phyloP scores from a whole-genome alignment of 2,113 vertebrate genomes.

The Caloenas nicobarica region DNA sequence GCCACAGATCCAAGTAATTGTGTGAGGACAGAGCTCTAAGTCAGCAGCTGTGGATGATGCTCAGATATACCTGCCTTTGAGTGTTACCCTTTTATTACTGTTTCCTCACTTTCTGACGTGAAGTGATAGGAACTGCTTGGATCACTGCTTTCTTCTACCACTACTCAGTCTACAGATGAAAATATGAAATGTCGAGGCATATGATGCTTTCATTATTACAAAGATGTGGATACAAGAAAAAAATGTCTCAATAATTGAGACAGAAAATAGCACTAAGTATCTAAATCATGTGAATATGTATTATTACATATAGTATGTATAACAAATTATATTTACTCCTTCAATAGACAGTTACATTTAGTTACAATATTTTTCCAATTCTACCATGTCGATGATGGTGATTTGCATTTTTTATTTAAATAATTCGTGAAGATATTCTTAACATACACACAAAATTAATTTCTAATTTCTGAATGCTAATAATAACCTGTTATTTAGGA shows the following conservation, averaged over 20 bases:
- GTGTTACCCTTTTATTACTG: background rate
- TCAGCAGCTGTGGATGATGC: background rate
- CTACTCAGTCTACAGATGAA: background rate
- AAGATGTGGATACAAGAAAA: background rate
- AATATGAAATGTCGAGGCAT: background rate
- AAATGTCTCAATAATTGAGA: background rate
- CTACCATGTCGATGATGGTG: background rate
- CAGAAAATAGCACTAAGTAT: background rate
- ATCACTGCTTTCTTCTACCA: background rate
- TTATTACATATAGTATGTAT: background rate
- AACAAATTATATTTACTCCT: conserved; percentile 4
- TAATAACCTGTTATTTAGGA: background rate
- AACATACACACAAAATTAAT: background rate
- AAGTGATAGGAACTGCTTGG: background rate
- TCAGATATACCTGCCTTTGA: background rate
- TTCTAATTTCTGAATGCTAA: background rate
- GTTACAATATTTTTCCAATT: background rate
- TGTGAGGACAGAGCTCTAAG: background rate
- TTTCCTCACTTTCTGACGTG: background rate
- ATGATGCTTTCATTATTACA: background rate
- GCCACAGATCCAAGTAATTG: too few species aligned
- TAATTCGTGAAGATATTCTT: background rate
- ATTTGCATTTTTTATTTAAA: conserved; percentile 34
- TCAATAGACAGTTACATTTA: background rate
- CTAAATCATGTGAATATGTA: conserved; percentile 15